Conservation (phyloP, 2,113 vertebrate species). For the Eptesicus fuscus region DNA sequence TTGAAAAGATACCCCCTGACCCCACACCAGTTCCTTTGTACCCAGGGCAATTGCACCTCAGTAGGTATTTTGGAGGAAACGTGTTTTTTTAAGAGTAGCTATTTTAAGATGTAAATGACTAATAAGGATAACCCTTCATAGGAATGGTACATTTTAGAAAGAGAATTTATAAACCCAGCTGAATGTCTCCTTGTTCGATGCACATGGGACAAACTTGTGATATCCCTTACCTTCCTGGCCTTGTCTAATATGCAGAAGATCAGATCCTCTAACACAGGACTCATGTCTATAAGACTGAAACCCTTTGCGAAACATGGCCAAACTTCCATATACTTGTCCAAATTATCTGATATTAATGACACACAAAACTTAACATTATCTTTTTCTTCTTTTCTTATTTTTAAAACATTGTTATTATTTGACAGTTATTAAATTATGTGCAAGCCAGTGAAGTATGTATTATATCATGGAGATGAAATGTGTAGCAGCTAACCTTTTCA, state of each 20-base stretch:
- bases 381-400: not conserved
- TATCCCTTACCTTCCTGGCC: not conserved
- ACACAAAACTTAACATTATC: not conserved
- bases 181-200: not conserved
- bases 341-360: not conserved
- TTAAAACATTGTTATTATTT: slow-evolving; percentile 5
- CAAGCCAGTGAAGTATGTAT: not conserved
- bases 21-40: not conserved
- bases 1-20: not conserved
- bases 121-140: not conserved
- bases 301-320: not conserved
- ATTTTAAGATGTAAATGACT: not conserved
- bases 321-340: not conserved
- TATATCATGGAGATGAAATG: not conserved
- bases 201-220: not conserved
- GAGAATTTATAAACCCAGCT: not conserved
- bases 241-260: not conserved
- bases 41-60: not conserved
- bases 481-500: not conserved
- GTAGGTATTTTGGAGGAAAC: not conserved
- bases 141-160: not conserved
- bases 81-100: not conserved
- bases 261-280: not conserved
- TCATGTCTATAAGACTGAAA: not conserved
- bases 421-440: not conserved